Evolutionary conservation across 2,113 vertebrate species (phyloP).

Genomic region (Macrotus californicus): DNA sequence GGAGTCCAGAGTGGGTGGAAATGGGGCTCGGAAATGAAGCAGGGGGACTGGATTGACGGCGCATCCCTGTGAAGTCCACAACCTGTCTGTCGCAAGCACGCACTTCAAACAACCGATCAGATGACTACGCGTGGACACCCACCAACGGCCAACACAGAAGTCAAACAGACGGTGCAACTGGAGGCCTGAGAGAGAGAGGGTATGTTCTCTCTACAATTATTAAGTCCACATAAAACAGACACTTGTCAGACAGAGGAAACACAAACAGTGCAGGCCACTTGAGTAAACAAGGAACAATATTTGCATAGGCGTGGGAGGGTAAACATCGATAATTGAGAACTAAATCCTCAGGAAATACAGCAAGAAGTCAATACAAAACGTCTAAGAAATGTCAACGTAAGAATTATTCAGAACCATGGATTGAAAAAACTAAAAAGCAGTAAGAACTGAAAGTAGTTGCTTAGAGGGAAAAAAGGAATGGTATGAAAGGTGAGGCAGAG

Average conservation of each 20-base stretch:
- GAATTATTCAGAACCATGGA: not conserved
- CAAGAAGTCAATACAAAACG: not conserved
- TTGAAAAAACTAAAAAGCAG: not conserved
- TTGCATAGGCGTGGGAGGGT: not conserved
- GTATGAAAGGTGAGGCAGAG: not conserved
- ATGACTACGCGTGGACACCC: not conserved
- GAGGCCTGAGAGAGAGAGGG: not conserved
- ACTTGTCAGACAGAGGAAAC: not conserved
- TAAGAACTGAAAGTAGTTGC: not conserved
- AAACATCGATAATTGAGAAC: not conserved
- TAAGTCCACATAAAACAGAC: not conserved
- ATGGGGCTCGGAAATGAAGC: not conserved
- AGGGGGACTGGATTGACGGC: too few relatives aligned
- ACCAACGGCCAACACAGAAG: not conserved
- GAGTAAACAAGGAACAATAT: not conserved
- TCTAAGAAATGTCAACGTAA: not conserved
- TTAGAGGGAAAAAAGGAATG: not conserved
- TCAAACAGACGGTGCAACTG: not conserved
- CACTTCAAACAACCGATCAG: too few relatives aligned
- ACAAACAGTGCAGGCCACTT: not conserved
- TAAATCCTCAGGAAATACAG: not conserved
- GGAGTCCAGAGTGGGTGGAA: not conserved
- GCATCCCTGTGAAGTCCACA: not conserved
- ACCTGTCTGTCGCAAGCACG: not conserved
- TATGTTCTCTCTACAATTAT: not conserved